phyloP scores from a whole-genome alignment of 2,888 invertebrate genomes.

The Aphrophora alni region DNA sequence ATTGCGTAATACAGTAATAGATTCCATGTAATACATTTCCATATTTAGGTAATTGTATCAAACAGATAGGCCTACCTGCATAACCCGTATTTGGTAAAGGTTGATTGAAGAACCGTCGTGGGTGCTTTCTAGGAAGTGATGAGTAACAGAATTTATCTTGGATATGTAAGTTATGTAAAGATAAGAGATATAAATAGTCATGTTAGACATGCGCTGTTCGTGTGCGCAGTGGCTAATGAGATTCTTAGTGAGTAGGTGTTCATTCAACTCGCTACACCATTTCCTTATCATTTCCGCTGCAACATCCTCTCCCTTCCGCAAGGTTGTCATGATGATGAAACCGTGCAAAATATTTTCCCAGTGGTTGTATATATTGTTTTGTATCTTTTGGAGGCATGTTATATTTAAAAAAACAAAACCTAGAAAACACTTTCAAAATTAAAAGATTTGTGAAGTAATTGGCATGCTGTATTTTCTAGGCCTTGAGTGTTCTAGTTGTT shows the following conservation, averaged over 20 bases:
- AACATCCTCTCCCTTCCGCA: background rate
- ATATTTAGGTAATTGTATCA: too few relatives aligned
- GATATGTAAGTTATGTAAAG: background rate
- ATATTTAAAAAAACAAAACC: too few relatives aligned
- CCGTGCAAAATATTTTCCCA: too few relatives aligned
- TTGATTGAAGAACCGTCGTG: background rate
- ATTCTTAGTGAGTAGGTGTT: background rate
- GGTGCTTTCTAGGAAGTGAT: background rate
- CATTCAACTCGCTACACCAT: background rate
- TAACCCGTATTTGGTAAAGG: background rate
- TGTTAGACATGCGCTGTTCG: background rate
- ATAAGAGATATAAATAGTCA: background rate
- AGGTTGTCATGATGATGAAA: background rate
- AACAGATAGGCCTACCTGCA: background rate
- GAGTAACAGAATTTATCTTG: background rate
- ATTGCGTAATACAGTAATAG: too few relatives aligned
- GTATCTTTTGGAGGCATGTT: too few relatives aligned
- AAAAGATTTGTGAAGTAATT: too few relatives aligned
- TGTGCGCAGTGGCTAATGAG: background rate
- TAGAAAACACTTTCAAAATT: too few relatives aligned
- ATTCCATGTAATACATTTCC: too few relatives aligned
- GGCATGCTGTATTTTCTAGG: too few relatives aligned
- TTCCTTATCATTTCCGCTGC: conserved; percentile 2
- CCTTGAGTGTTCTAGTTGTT: too few relatives aligned
- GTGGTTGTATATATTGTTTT: too few relatives aligned